These are phyloP conservation scores for Drosophila silvestris DNA, from an alignment of 2,888 invertebrate genomes.

Conservation along the genomic window DNA sequence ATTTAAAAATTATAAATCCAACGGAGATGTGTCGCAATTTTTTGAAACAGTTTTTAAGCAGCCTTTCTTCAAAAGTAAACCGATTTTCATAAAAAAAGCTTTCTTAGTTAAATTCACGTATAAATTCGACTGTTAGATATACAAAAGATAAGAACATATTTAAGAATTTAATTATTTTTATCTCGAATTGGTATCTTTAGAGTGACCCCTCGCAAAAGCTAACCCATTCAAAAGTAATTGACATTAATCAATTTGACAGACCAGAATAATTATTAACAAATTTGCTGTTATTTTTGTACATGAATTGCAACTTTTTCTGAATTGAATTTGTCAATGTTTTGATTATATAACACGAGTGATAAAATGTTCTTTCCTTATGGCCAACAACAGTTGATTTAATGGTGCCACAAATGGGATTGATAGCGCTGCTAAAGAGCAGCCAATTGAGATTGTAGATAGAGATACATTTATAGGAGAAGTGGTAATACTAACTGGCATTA, in stretches of 20 bases:
- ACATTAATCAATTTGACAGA: conserved; percentile 19
- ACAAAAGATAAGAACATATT: neutral
- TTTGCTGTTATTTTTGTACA: neutral
- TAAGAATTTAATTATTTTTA: neutral
- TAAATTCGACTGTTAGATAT: neutral
- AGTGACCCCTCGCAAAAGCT: neutral
- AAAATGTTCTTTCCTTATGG: neutral
- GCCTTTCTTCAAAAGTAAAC: neutral
- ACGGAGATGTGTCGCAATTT: neutral
- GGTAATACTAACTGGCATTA: conserved; percentile 23
- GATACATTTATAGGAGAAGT: neutral
- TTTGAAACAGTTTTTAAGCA: neutral
- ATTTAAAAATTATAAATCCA: neutral
- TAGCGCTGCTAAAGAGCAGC: conserved; percentile 32
- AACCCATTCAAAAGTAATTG: conserved; percentile 2
- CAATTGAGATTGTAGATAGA: conserved; percentile 20
- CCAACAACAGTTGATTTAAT: neutral
- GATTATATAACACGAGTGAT: conserved; percentile 3
- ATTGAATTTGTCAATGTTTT: conserved; percentile 22
- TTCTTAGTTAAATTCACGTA: neutral
- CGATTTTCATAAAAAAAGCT: neutral
- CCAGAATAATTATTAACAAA: conserved; percentile 15
- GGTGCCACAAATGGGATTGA: conserved; percentile 20
- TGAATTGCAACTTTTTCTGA: neutral
- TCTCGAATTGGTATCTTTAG: neutral